These are phyloP conservation scores for Lanistes nyassanus DNA, from an alignment of 1,140 invertebrate species.

Conservation along the genomic window DNA sequence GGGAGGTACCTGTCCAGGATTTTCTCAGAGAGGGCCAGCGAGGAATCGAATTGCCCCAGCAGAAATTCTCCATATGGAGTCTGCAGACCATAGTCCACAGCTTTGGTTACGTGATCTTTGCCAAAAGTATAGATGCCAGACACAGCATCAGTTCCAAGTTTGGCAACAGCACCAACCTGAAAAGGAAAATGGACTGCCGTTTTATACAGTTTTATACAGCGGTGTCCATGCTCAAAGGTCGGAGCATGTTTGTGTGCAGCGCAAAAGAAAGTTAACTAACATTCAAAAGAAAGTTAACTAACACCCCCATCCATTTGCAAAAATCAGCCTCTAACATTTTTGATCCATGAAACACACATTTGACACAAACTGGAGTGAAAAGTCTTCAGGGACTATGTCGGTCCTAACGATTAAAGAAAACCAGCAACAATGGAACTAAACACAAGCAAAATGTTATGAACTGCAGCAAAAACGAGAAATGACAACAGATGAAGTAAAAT, in stretches of 20 bases:
- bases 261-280: too few species aligned
- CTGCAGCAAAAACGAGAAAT: background rate
- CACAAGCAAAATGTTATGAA: background rate
- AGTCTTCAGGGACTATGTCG: too few species aligned
- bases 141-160: background rate
- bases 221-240: too few species aligned
- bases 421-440: background rate
- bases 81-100: slow-evolving; percentile 4
- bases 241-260: too few species aligned
- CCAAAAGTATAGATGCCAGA: slow-evolving; percentile 4
- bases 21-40: slow-evolving; percentile 6
- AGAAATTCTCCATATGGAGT: slow-evolving; percentile 1
- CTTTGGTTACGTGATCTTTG: background rate
- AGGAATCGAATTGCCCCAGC: background rate
- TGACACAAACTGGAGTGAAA: too few species aligned
- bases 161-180: slow-evolving; percentile 9
- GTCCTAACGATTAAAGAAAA: too few species aligned
- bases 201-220: too few species aligned
- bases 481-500: background rate
- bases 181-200: too few species aligned
- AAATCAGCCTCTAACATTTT: too few species aligned
- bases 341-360: too few species aligned
- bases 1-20: background rate
- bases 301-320: too few species aligned
- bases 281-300: too few species aligned